Evolutionary conservation across 2,888 invertebrate genomes (phyloP), one percentile per base, ranked within the genome.

Genomic region (Polymixis flavicincta): DNA sequence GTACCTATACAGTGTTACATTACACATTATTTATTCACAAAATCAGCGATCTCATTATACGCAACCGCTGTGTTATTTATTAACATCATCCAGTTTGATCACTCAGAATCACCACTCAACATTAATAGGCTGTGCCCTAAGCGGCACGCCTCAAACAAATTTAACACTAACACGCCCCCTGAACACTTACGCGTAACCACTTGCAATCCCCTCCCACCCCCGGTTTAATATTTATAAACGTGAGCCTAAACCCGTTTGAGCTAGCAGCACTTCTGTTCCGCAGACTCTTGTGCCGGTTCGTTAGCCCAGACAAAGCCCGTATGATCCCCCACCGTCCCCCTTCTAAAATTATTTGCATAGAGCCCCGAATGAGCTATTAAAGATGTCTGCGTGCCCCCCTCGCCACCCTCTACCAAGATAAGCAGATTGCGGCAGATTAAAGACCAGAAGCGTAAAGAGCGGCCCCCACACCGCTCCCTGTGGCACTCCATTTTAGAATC

Each of bases 341-440:
- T 93, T 92, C 92, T 92, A 93, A 95, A 96, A 96, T 95, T 96
- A 96, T 96, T 96, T 96, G 96, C 96, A 96, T 96, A 95, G 93
- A 94, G 92, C 95, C 94, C 94, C 96, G 96, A 96, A 96, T 96
- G 96, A 96, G 96, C 96, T 96, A 96, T 96, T 96, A 96, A 95
- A 95, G 95, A 96, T 95, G 95, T 95, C 94, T 94, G 92, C 93
- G 79, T 78, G 32, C 92, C 92, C 90, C 90, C 93, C 92, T 90
- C 79, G 82, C 90, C 90, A 94, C 94, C 92, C 93, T 92, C 93
- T 57, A 76, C 87, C 87, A 91, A 93, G 92, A 93, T 95, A 96
- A 96, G 95, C 96, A 96, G 96, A 96, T 96, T 96, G 96, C 95
- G 96, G 96, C 95, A 93, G 95, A 96, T 96, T 96, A 96, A 96